A percentile compares a stretch with the other conserved stretches of the same genome.
phyloP scores from a whole-genome alignment of 1,140 invertebrate species.

The Drosophila pallidifrons region DNA sequence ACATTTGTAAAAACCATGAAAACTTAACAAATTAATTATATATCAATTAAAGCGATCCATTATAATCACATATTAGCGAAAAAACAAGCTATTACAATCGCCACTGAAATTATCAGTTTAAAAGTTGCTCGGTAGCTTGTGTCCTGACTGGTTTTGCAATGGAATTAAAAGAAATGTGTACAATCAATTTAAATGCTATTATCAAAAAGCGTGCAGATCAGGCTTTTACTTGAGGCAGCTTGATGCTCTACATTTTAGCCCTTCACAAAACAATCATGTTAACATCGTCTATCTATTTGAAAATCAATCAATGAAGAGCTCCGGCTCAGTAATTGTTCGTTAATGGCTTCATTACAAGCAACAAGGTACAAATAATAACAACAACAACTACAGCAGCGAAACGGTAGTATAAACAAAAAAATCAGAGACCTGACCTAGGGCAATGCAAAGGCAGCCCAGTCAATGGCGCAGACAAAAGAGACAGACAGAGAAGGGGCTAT shows the following conservation, averaged over 20 bases:
- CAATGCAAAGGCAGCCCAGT: slow-evolving; percentile 49
- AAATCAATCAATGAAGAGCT: slow-evolving; percentile 64
- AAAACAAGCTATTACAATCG: not conserved
- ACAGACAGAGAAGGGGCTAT: not conserved
- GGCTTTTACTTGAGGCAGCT: not conserved
- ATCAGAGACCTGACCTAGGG: slow-evolving; percentile 74
- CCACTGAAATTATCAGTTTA: slow-evolving; percentile 7
- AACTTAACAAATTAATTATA: not conserved
- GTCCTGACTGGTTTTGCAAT: not conserved
- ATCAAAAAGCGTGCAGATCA: not conserved
- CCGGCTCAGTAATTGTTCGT: slow-evolving; percentile 62
- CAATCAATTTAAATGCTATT: slow-evolving; percentile 2
- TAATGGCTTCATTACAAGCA: slow-evolving; percentile 77
- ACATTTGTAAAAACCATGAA: not conserved
- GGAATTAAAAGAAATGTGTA: not conserved
- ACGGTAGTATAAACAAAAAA: slow-evolving; percentile 51
- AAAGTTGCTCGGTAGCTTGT: not conserved
- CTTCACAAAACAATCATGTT: not conserved
- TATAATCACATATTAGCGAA: not conserved
- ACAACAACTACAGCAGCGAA: slow-evolving; percentile 33
- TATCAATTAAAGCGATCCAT: not conserved
- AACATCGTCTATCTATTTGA: slow-evolving; percentile 3
- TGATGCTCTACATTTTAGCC: not conserved
- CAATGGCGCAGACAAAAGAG: slow-evolving; percentile 10
- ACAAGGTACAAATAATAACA: slow-evolving; percentile 34